phyloP scores from a whole-genome alignment of 2,888 invertebrate genomes.

The Pyrochroa serraticornis region DNA sequence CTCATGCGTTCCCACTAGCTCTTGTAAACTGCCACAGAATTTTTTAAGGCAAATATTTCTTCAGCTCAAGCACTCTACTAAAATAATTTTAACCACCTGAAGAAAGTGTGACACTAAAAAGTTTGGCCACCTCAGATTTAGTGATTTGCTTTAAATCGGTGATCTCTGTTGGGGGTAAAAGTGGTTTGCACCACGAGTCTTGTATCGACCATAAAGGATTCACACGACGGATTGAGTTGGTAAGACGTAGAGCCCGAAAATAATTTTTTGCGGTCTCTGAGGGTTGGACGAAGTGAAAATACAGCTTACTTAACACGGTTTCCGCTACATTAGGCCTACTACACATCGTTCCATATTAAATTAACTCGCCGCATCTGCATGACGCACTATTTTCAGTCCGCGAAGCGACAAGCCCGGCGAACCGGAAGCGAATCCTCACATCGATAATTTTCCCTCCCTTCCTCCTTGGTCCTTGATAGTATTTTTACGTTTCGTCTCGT shows the following conservation, averaged over 20 bases:
- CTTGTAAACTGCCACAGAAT: no score
- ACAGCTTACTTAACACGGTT: conserved; percentile 37
- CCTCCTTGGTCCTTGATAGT: conserved; percentile 31
- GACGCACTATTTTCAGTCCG: conserved; percentile 45
- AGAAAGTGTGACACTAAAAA: no score
- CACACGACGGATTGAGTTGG: not conserved
- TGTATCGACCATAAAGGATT: not conserved
- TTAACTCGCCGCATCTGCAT: conserved; percentile 46
- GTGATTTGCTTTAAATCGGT: no score
- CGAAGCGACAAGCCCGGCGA: conserved; percentile 43
- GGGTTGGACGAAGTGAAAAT: conserved; percentile 10
- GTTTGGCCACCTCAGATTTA: no score
- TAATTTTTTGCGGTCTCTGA: not conserved
- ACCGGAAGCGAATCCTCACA: conserved; percentile 39
- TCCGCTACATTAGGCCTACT: conserved; percentile 50
- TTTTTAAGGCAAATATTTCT: no score
- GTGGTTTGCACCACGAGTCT: not conserved
- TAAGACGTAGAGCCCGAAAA: not conserved
- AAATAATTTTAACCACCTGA: no score
- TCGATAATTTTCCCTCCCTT: conserved; percentile 43
- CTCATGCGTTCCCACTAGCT: no score
- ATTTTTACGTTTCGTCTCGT: not conserved
- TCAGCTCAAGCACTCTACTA: no score
- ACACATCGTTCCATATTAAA: conserved; percentile 46
- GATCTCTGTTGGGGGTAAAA: no score